These are phyloP conservation scores for Maniola hyperantus DNA, from an alignment of 2,888 invertebrate species.

Conservation along the genomic window DNA sequence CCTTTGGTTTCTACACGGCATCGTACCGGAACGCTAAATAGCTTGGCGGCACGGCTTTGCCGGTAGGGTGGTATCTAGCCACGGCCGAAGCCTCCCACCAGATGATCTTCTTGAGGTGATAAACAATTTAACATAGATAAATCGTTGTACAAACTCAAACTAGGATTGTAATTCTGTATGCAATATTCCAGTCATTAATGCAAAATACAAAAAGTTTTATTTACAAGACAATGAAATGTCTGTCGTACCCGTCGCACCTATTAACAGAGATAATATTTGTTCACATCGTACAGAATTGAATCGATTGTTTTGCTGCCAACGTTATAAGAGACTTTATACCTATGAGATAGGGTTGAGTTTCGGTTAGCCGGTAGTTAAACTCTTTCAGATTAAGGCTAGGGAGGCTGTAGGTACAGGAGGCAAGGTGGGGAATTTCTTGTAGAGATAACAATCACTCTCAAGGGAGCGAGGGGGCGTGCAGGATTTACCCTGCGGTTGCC, in stretches of 20 bases:
- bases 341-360: conserved; percentile 52
- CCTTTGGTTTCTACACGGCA: too few relatives aligned
- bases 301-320: conserved; percentile 35
- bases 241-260: neutral
- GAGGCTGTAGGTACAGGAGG: conserved; percentile 66
- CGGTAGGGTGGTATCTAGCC: too few relatives aligned
- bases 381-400: conserved; percentile 71
- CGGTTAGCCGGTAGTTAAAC: conserved; percentile 56
- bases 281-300: conserved; percentile 36
- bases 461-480: conserved; percentile 73
- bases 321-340: conserved; percentile 43
- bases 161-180: too few relatives aligned
- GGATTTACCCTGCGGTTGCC: conserved; percentile 60
- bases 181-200: neutral
- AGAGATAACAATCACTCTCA: conserved; percentile 72
- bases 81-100: too few relatives aligned
- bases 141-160: too few relatives aligned
- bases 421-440: conserved; percentile 73
- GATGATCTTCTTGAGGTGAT: too few relatives aligned
- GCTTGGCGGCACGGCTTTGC: too few relatives aligned
- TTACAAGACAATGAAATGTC: neutral
- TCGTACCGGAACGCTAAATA: too few relatives aligned
- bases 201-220: neutral
- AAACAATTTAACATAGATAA: neutral
- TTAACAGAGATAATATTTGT: conserved; percentile 14